Base-by-base conservation (phyloP, 30 jellyfish, hydroid and myxozoan species). In the Pelagia noctiluca region DNA sequence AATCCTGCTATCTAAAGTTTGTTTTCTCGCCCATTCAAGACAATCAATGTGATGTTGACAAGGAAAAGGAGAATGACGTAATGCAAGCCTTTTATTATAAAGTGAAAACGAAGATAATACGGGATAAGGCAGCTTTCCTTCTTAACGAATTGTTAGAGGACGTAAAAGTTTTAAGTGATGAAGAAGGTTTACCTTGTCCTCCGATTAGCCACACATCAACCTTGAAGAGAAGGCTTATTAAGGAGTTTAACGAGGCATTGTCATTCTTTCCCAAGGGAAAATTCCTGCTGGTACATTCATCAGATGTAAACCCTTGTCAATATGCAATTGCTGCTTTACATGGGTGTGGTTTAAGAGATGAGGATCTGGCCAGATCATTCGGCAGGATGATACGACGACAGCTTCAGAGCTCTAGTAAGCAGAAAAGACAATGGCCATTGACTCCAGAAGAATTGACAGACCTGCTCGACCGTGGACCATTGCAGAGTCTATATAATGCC, bases 361-460 rank as follows among this genome's bases (percentile, higher is more conserved):
- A 61, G 21, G 76, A 61, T 49, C 48, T 64, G 53, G 72, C 81
- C 5, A 78, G 50, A 48, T 32, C 81, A 36, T 78, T 78, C 31
- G 89, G 89, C 10, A 78, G 73, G 50, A 78, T 78, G 89, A 42
- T 78, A 16, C 53, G 89, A 26, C 80, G 89, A 33, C 42, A 78
- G 81, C 24, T 78, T 7, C 37, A 61, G 35, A 33, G 36, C 34
- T 1, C 11, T 1, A 35, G 35, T 1, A 16, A 37, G 4, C 33
- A 19, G 50, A 19, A 42, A 25, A 38, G 61, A 35, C 67, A 35
- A 50, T 81, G 80, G 92, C 92, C 92, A 13, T 46, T 66, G 1
- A 65, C 87, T 5, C 76, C 92, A 10, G 92, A 81, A n/a, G 92
- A 81, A 69, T 21, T 81, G 23, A 28, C 52, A 34, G 68, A 16